A percentile compares a stretch with the other conserved stretches of the same genome.
Evolutionary conservation across 1,140 invertebrate genomes (phyloP).

Genomic region (Drosophila rufa): DNA sequence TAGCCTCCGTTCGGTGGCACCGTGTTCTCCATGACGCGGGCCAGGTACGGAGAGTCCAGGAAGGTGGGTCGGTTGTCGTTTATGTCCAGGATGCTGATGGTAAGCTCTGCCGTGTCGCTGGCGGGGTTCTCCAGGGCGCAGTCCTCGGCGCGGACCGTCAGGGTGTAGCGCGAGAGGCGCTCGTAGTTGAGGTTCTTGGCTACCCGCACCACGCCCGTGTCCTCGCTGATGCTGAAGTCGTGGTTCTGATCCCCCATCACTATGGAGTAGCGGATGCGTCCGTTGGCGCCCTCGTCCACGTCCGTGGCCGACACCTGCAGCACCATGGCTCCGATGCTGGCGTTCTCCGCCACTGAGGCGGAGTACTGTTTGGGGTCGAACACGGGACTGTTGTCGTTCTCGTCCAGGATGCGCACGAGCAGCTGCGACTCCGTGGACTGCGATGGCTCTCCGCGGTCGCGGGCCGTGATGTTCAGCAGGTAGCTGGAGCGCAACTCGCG

Average conservation of each 20-base stretch:
- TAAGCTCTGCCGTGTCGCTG: constrained; percentile 90
- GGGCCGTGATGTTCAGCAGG: constrained; percentile 92
- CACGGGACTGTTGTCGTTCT: constrained; percentile 97
- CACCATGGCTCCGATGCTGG: constrained; percentile 95
- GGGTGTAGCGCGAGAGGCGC: constrained; percentile 92
- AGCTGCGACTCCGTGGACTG: constrained; percentile 90
- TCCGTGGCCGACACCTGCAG: constrained; percentile 96
- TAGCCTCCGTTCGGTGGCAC: constrained; percentile 91
- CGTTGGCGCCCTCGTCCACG: constrained; percentile 95
- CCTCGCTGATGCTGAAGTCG: constrained; percentile 95
- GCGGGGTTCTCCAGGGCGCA: constrained; percentile 86
- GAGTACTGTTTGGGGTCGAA: constrained; percentile 96
- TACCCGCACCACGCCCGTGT: constrained; percentile 94
- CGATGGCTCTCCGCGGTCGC: constrained; percentile 94
- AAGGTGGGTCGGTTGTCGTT: constrained; percentile 98
- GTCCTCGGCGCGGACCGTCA: constrained; percentile 95
- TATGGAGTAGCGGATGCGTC: constrained; percentile 94
- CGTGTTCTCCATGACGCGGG: constrained; percentile 96
- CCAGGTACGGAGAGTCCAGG: constrained; percentile 94
- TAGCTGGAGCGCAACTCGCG: constrained; percentile 94
- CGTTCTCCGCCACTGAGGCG: constrained; percentile 95
- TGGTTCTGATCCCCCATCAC: constrained; percentile 95
- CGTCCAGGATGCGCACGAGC: constrained; percentile 92
- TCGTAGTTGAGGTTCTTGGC: constrained; percentile 97
- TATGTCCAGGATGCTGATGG: constrained; percentile 92